Evolutionary conservation across 2,888 invertebrate species (phyloP).

Genomic region (Agrochola circellaris): DNA sequence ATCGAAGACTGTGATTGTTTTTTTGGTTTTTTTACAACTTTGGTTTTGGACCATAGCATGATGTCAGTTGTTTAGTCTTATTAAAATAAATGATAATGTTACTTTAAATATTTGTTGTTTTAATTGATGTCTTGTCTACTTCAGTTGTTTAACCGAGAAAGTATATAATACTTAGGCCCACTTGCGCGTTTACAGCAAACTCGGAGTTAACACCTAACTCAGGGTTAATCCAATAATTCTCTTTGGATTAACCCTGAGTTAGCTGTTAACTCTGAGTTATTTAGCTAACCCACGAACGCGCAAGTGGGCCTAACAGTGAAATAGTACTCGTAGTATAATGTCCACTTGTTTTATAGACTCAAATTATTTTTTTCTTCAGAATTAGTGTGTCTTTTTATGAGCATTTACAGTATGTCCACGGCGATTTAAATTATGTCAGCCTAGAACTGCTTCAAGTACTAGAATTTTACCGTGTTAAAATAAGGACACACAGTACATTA

Average conservation of each 20-base stretch:
- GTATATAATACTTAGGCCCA: background rate
- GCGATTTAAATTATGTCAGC: background rate
- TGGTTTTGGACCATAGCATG: background rate
- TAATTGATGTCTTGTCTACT: background rate
- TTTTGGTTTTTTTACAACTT: background rate
- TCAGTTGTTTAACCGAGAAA: background rate
- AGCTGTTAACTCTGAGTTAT: too few species aligned
- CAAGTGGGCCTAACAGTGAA: too few species aligned
- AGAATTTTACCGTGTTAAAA: background rate
- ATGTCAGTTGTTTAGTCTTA: background rate
- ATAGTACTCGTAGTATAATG: background rate
- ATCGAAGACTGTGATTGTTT: background rate
- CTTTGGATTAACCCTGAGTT: too few species aligned
- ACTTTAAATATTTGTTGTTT: constrained; percentile 5
- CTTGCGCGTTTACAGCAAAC: too few species aligned
- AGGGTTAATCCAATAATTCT: too few species aligned
- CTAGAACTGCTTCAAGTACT: background rate
- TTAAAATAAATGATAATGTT: background rate
- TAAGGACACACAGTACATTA: background rate
- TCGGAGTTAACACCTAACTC: too few species aligned
- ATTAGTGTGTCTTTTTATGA: background rate
- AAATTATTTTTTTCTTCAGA: background rate
- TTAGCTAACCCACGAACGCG: too few species aligned
- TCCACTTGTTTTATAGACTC: background rate
- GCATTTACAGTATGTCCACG: background rate